A percentile compares a stretch with the other conserved stretches of the same genome.
Conservation (phyloP, 2,113 vertebrate species). For the Dipodomys ordii region DNA sequence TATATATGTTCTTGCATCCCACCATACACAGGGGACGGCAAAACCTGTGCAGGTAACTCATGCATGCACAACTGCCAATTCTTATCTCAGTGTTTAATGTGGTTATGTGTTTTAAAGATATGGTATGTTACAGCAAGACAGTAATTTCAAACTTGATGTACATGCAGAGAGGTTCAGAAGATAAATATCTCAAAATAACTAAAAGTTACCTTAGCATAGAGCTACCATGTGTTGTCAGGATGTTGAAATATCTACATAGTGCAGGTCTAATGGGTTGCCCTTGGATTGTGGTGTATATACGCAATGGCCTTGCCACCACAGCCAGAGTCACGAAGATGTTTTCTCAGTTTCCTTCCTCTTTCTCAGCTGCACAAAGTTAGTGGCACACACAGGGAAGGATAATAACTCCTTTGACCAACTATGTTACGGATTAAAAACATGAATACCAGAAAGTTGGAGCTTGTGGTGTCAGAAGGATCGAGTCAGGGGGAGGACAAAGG, state of each 20-base stretch:
- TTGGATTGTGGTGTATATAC: background rate
- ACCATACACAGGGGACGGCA: slow-evolving; percentile 95
- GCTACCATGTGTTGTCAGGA: background rate
- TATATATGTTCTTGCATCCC: slow-evolving; percentile 93
- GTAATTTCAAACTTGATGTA: background rate
- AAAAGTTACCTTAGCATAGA: background rate
- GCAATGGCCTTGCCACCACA: background rate
- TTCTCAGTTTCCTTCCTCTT: background rate
- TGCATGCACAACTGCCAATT: background rate
- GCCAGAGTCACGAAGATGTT: background rate
- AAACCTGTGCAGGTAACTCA: slow-evolving; percentile 94
- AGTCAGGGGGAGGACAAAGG: too few species aligned
- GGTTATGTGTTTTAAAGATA: background rate
- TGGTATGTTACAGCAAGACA: background rate
- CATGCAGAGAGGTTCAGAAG: background rate
- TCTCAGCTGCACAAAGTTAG: background rate
- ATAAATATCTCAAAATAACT: background rate
- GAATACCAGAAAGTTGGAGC: too few species aligned
- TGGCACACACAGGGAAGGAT: too few species aligned
- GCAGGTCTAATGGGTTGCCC: background rate
- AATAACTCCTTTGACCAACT: too few species aligned
- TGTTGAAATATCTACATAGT: background rate
- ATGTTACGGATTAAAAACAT: too few species aligned
- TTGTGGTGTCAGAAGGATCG: too few species aligned
- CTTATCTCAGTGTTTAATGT: background rate